Base-by-base conservation (phyloP, 2,797 vertebrate genomes). In the Centroberyx gerrardi region DNA sequence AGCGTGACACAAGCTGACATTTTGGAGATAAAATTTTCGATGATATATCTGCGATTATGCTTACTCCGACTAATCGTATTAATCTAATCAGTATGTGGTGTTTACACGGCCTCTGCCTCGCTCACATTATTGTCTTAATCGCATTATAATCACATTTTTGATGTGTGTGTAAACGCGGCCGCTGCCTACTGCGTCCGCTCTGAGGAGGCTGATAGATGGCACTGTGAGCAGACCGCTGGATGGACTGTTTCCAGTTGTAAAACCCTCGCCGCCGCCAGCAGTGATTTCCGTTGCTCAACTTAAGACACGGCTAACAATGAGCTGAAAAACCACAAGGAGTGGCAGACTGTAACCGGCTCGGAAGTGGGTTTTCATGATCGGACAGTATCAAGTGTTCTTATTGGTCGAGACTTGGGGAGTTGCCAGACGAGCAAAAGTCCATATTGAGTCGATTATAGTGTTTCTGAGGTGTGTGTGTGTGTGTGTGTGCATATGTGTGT, bases 281-380 rank as follows among this genome's bases (percentile, higher is more conserved):
- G 51, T 59, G 68, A 88, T 87, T 91, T 91, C 77, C 78, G 13
- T 63, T 82, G 74, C 76, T 83, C 72, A 55, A 66, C 70, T 72
- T 62, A 78, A 86, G 76, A 87, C 56, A 4, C 71, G 70, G 75
- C 66, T 79, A 87, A 84, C 85, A 85, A 90, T 86, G 83, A 90
- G 80, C 79, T 81, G 78, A 86, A 74, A 88, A 92, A 90, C 90
- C 90, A 61, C 88, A 83, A 84, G 72, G 72, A 86, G 78, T 31
- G 56, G 76, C 62, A 60, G 72, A 44, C 78, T 75, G 70, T 54
- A 83, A 71, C 79, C 70, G 48, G 69, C 74, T 85, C 27, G 73
- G 88, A 90, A 88, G 90, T 76, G 83, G 84, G 33, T 84, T 84
- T 78, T 80, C 61, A 71, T 53, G 38, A 85, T 85, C 36, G 62